Evolutionary conservation across 2,113 vertebrate species (phyloP).

Genomic region (Addax nasomaculatus): DNA sequence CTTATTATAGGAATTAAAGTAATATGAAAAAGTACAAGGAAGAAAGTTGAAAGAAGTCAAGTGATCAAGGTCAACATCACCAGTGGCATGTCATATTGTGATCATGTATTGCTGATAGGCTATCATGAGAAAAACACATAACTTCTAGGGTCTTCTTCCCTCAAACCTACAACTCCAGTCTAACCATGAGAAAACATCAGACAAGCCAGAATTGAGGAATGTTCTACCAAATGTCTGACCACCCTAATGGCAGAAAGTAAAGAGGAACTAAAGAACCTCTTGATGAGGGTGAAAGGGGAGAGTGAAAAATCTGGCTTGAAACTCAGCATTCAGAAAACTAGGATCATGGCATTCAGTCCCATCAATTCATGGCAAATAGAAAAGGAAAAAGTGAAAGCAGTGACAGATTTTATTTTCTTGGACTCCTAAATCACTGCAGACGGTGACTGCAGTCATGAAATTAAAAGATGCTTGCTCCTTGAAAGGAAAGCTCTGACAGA

Average conservation of each 20-base stretch:
- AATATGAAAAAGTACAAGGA: slow-evolving; percentile 13
- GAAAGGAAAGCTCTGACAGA: not conserved
- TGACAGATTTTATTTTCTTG: not conserved
- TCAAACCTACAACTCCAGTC: not conserved
- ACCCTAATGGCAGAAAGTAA: not conserved
- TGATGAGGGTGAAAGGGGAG: not conserved
- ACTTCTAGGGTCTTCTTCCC: not conserved
- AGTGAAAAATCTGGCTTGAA: not conserved
- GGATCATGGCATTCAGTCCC: not conserved
- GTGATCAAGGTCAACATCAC: not conserved
- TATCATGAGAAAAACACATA: not conserved
- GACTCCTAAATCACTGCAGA: not conserved
- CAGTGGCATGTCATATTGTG: not conserved
- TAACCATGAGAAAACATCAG: not conserved
- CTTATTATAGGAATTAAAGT: not conserved
- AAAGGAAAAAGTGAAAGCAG: not conserved
- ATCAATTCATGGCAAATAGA: not conserved
- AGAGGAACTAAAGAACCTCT: not conserved
- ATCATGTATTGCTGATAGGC: not conserved
- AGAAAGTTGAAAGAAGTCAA: not conserved
- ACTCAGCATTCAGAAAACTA: not conserved
- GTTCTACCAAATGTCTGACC: not conserved
- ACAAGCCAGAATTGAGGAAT: not conserved
- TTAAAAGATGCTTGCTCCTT: not conserved
- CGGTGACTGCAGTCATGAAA: not conserved